Evolutionary conservation across 2,888 invertebrate genomes (phyloP), one percentile per base, ranked within the genome.

Genomic region (Catocala fraxini): DNA sequence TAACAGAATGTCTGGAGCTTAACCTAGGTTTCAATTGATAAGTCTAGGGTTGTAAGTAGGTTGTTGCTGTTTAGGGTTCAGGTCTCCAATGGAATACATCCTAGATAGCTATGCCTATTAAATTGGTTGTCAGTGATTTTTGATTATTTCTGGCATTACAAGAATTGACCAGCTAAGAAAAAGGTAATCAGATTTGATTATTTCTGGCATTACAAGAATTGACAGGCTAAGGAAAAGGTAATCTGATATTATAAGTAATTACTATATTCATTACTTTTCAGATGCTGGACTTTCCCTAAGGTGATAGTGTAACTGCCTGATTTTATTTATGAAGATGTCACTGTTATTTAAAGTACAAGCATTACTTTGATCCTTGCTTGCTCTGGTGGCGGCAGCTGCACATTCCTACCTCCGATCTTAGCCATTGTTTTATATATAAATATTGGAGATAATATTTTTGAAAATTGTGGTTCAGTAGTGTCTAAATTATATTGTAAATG

Each of bases 261-360:
- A 33, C 12, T 13, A 46, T 46, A 7, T 25, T 42, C 6, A 10
- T 42, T 68, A 71, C 60, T 65, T 94, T 93, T 56, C 89, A 95
- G 95, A 94, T 95, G 92, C 81, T 95, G 79, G 95, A 95, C 77
- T 95, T 95, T 79, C 94, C 94, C 5, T 95, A 88, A 86, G 33
- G 46, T 12, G 9, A 39, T 39, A 48, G 25, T 60, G 11, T 25
- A 55, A 5, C 47, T 51, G 46, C 42, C 34, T 45, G 33, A 51
- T 53, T 59, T 65, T 56, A 51, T 63, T 62, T 61, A 59, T 64
- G 49, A 56, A 59, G 48, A 64, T 60, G 15, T 49, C 51, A 51
- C 34, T 54, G n/a, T 55, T 46, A 54, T 51, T 48, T 51, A 51
- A 51, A 61, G 59, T 57, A 48, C 33, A 56, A 61, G 59, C 58